Base-by-base conservation (phyloP, 1,140 invertebrate genomes). In the Pseudomyrmex sp. region DNA sequence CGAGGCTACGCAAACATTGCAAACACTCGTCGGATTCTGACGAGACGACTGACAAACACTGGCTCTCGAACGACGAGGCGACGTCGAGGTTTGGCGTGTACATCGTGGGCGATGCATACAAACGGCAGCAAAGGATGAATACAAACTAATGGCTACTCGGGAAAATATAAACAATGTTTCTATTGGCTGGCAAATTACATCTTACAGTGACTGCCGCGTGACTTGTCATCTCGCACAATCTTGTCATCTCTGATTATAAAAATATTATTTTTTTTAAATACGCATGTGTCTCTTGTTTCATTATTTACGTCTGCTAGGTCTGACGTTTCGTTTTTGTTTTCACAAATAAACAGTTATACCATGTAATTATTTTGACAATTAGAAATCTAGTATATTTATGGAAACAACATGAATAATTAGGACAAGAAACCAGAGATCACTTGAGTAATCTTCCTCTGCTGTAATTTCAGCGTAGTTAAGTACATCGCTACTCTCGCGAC, bases 11-110 rank as follows among this genome's bases (percentile, higher is more conserved):
- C 86, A 85, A 89, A 88, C 70, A 82, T 20, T 48, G 79, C 79
- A 63, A 75, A 75, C 85, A 88, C 85, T 89, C 76, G 84, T 85
- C 80, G 77, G 50, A 20, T 74, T 5, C 66, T 82, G 72, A 75
- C 69, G 77, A 88, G 76, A 80, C 65, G 69, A 54, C 73, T 85
- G 86, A 85, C 88, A 88, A 89, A 88, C 86, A 80, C 84, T 84
- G 72, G 61, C 54, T 72, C 70, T 69, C 52, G 46, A 76, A 56
- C 72, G 82, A 83, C 84, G 50, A 77, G 54, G 65, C 58, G 85
- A 86, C 72, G 65, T 75, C 70, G 44, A 35, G 84, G 59, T 85
- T 74, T 65, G 83, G 84, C 46, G 52, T 54, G 35, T 12, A 8
- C 13, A 20, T 20, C 62, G 63, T 26, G 26, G 54, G 69, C 50